A percentile compares a stretch with the other conserved stretches of the same genome.
Conservation (phyloP, 2,797 vertebrate species). For the Sebastes elongatus region DNA sequence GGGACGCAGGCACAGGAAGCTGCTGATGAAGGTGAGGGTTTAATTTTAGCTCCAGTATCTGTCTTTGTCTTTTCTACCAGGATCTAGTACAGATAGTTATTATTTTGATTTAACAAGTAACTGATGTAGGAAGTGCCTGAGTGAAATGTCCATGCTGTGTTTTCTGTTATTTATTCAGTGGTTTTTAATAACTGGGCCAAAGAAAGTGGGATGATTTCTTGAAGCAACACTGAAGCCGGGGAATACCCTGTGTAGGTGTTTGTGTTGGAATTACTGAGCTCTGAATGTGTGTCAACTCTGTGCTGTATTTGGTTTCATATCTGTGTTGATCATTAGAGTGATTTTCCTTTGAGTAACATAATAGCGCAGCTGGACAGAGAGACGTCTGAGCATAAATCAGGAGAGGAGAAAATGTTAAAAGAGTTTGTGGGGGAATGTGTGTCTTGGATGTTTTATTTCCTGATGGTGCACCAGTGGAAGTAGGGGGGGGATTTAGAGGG, state of each 20-base stretch:
- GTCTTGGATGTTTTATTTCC: constrained; percentile 50
- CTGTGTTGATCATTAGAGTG: constrained; percentile 31
- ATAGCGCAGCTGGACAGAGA: constrained; percentile 2
- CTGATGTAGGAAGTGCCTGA: constrained; percentile 5
- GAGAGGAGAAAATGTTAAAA: not conserved
- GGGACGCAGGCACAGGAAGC: constrained; percentile 47
- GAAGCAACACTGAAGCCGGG: not conserved
- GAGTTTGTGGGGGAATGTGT: constrained; percentile 24
- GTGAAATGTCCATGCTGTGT: not conserved
- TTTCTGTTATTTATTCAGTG: not conserved
- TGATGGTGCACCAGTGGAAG: constrained; percentile 31
- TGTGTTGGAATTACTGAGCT: constrained; percentile 6
- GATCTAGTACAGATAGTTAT: not conserved
- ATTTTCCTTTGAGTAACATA: constrained; percentile 14
- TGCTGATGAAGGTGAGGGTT: constrained; percentile 71
- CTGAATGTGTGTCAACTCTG: constrained; percentile 13
- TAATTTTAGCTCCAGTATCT: not conserved
- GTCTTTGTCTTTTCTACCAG: constrained; percentile 7
- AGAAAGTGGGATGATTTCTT: not conserved
- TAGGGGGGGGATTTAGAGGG: constrained; percentile 13
- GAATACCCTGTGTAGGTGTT: constrained; percentile 19
- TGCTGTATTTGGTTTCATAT: constrained; percentile 22
- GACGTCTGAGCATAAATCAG: not conserved
- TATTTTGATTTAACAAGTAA: not conserved
- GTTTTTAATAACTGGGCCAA: not conserved